Percentiles rank a stretch among this genome's conserved stretches.
These are phyloP conservation scores for Ganaspis brasiliensis DNA, from an alignment of 2,888 invertebrate species.

Conservation along the genomic window DNA sequence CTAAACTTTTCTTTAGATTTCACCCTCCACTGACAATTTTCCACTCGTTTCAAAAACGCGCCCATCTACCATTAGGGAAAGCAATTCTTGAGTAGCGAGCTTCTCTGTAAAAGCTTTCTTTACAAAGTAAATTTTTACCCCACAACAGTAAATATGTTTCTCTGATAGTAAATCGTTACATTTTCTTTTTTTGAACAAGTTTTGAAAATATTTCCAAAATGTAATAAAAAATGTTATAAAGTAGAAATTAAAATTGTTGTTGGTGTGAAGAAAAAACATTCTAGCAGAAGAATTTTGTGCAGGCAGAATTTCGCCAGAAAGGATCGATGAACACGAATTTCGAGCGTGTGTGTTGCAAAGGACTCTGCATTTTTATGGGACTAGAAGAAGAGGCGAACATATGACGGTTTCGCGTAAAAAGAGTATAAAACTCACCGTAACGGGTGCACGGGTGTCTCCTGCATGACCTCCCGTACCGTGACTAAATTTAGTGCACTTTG, in stretches of 20 bases:
- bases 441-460: constrained; percentile 67
- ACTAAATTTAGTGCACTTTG: constrained; percentile 76
- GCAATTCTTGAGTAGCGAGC: constrained; percentile 2
- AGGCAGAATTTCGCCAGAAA: constrained; percentile 1
- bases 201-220: background rate
- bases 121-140: background rate
- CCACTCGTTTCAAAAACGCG: background rate
- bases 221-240: too few relatives aligned
- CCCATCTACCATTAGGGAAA: constrained; percentile 1
- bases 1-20: constrained; percentile 17
- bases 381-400: constrained; percentile 65
- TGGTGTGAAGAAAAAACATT: background rate
- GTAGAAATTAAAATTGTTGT: too few relatives aligned
- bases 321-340: constrained; percentile 24
- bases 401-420: constrained; percentile 73
- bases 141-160: background rate
- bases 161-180: too few relatives aligned
- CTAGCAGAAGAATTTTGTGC: background rate
- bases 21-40: constrained; percentile 21
- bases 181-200: too few relatives aligned
- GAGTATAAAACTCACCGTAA: constrained; percentile 73
- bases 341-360: constrained; percentile 5
- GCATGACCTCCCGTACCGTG: constrained; percentile 71
- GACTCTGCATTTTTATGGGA: constrained; percentile 64
- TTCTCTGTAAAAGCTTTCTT: background rate